Evolutionary conservation across 2,888 invertebrate genomes (phyloP).

Genomic region (Pelosia muscerda): DNA sequence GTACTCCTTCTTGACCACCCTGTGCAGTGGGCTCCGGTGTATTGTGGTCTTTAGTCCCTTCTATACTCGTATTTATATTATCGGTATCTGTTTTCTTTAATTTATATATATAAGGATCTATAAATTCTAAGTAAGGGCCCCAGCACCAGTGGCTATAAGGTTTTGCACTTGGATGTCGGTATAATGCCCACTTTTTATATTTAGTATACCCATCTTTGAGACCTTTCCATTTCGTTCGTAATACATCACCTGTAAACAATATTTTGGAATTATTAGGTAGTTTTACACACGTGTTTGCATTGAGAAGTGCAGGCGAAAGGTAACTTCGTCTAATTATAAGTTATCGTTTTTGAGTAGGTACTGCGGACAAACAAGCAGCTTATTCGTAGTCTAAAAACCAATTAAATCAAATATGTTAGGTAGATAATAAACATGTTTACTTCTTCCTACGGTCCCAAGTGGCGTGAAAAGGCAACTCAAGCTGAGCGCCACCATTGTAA

Average conservation of each 20-base stretch:
- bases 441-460: no score
- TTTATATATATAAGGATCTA: conserved; percentile 14
- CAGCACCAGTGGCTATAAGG: conserved; percentile 27
- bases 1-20: not conserved
- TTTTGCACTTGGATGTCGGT: conserved; percentile 9
- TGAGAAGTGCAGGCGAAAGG: no score
- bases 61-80: not conserved
- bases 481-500: no score
- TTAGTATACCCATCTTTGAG: conserved; percentile 32
- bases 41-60: not conserved
- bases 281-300: no score
- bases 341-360: no score
- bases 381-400: no score
- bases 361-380: no score
- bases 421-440: no score
- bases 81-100: not conserved
- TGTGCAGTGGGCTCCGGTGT: not conserved
- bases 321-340: no score
- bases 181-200: conserved; percentile 21
- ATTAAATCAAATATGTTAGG: no score
- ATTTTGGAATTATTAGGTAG: not conserved
- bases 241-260: conserved; percentile 22
- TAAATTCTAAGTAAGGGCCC: conserved; percentile 26
- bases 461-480: no score
- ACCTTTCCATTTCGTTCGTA: conserved; percentile 31